phyloP scores from a whole-genome alignment of 2,888 invertebrate genomes.

The Tiphia femorata region DNA sequence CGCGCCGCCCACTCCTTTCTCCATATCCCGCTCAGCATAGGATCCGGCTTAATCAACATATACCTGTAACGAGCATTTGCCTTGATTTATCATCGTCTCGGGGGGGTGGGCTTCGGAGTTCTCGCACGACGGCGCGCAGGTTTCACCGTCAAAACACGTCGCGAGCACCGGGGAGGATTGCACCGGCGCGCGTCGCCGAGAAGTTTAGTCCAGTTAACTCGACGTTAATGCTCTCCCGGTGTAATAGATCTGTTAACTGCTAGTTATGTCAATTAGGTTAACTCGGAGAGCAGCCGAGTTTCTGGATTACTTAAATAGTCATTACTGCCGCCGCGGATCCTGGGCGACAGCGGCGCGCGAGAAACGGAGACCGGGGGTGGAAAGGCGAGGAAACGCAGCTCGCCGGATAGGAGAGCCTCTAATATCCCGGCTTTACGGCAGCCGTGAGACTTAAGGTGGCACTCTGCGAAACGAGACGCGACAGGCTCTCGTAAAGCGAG shows the following conservation, averaged over 20 bases:
- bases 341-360: too few species aligned
- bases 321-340: conserved; percentile 31
- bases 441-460: conserved; percentile 3
- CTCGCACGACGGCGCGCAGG: too few species aligned
- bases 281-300: conserved; percentile 41
- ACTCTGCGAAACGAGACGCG: conserved; percentile 27
- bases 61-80: background rate
- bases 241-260: conserved; percentile 53
- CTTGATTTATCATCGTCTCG: conserved; percentile 13
- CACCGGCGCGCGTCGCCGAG: conserved; percentile 6
- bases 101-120: background rate
- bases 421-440: conserved; percentile 30
- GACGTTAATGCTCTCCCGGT: conserved; percentile 27
- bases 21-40: too few species aligned
- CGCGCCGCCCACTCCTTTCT: too few species aligned
- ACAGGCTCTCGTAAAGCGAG: conserved; percentile 32
- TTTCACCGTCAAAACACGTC: conserved; percentile 14
- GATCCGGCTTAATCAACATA: conserved; percentile 7
- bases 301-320: conserved; percentile 50
- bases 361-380: too few species aligned
- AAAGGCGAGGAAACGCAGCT: too few species aligned
- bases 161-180: conserved; percentile 11
- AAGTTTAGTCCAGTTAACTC: conserved; percentile 32
- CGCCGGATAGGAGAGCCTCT: too few species aligned
- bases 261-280: conserved; percentile 54